A percentile compares a stretch with the other conserved stretches of the same genome.
phyloP scores from a whole-genome alignment of 1,140 invertebrate species.

The Parasteatoda tepidariorum region DNA sequence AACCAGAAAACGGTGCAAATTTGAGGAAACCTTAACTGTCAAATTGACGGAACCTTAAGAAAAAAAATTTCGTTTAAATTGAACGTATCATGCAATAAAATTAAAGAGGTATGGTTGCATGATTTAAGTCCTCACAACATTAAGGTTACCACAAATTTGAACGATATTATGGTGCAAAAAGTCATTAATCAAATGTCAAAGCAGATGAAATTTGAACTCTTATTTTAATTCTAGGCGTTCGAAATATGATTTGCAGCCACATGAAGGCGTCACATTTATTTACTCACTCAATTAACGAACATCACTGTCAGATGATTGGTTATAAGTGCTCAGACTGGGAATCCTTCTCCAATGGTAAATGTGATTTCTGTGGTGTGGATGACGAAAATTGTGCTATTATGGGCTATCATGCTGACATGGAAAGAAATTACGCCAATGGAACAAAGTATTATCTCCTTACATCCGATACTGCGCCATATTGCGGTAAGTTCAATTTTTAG shows the following conservation, averaged over 20 bases:
- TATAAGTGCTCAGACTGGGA: slow-evolving; percentile 14
- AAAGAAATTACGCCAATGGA: slow-evolving; percentile 8
- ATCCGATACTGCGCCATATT: not conserved
- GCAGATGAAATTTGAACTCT: too few relatives aligned
- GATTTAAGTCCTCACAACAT: too few relatives aligned
- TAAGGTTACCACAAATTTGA: too few relatives aligned
- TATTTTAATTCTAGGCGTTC: slow-evolving; percentile 75
- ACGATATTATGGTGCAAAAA: too few relatives aligned
- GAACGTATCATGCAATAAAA: too few relatives aligned
- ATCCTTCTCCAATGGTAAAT: not conserved
- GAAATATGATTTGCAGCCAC: slow-evolving; percentile 85
- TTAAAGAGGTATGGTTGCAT: too few relatives aligned
- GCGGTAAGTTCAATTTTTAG: slow-evolving; percentile 17
- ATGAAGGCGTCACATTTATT: slow-evolving; percentile 85
- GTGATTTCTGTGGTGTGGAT: not conserved
- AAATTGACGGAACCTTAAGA: too few relatives aligned
- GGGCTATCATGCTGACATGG: slow-evolving; percentile 10
- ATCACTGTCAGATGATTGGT: not conserved
- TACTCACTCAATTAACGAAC: slow-evolving; percentile 81
- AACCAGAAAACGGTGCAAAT: too few relatives aligned
- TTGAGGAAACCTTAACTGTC: too few relatives aligned
- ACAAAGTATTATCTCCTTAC: slow-evolving; percentile 25
- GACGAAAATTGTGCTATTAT: not conserved
- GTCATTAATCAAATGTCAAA: too few relatives aligned
- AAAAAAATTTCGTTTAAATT: too few relatives aligned